Percentiles rank a stretch among this genome's conserved stretches.
phyloP scores from a whole-genome alignment of 2,797 vertebrate genomes.

The Lagorchestes hirsutus region DNA sequence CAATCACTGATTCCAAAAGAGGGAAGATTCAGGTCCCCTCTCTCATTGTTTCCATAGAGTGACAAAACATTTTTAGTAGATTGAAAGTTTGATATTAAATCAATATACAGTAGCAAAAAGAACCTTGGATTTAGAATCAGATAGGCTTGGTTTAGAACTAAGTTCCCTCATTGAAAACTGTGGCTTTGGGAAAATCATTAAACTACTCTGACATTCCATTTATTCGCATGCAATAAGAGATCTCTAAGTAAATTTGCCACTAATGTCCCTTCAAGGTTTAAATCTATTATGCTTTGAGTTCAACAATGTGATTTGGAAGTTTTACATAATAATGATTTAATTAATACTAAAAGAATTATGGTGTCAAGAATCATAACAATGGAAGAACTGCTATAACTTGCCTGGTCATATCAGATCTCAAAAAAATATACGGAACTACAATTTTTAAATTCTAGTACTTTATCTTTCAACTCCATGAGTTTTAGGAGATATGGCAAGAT shows the following conservation, averaged over 20 bases:
- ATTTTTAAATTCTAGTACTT: not conserved
- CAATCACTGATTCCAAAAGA: conserved; percentile 21
- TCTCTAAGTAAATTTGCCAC: not conserved
- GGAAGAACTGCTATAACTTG: not conserved
- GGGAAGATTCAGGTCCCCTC: not conserved
- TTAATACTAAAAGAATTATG: not conserved
- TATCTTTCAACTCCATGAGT: not conserved
- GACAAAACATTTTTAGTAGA: not conserved
- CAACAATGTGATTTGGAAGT: not conserved
- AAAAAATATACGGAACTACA: not conserved
- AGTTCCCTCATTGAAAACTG: not conserved
- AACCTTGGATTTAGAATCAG: not conserved
- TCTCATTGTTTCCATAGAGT: not conserved
- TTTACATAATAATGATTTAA: not conserved
- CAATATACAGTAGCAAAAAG: not conserved
- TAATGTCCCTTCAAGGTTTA: not conserved
- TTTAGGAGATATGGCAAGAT: not conserved
- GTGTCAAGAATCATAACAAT: not conserved
- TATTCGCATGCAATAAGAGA: not conserved
- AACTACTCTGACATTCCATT: not conserved
- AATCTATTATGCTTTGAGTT: not conserved
- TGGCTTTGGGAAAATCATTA: not conserved
- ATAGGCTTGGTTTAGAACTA: not conserved
- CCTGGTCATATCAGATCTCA: not conserved
- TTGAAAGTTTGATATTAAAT: not conserved